Conservation (phyloP, 1,140 invertebrate species). For the Caenorhabditis brenneri region DNA sequence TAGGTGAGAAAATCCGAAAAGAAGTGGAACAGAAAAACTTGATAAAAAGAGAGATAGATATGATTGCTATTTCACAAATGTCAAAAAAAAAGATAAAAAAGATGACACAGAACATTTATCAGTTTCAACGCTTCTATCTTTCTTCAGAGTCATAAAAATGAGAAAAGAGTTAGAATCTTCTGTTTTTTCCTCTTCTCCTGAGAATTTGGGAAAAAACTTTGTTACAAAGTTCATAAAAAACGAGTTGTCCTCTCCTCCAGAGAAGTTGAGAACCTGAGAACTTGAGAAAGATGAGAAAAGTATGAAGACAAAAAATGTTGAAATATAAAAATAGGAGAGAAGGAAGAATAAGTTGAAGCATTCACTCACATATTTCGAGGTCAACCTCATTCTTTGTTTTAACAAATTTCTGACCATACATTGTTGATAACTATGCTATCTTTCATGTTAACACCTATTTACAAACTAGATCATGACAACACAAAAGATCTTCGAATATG, state of each 20-base stretch:
- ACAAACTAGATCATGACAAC: constrained; percentile 10
- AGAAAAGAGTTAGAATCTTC: not conserved
- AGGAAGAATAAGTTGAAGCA: not conserved
- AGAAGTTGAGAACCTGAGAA: not conserved
- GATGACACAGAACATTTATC: not conserved
- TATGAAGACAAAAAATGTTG: not conserved
- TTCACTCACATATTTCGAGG: not conserved
- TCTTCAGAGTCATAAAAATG: not conserved
- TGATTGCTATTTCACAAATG: not conserved
- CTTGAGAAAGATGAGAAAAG: not conserved
- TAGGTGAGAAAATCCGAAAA: not conserved
- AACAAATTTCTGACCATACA: not conserved
- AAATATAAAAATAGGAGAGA: not conserved
- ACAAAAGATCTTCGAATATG: constrained; percentile 11
- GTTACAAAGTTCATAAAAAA: constrained; percentile 32
- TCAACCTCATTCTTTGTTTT: constrained; percentile 21
- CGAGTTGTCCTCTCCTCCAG: not conserved
- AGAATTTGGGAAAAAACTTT: no score
- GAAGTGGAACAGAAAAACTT: constrained; percentile 17
- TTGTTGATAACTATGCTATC: constrained; percentile 22
- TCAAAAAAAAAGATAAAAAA: not conserved
- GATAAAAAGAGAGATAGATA: constrained; percentile 18
- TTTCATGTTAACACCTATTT: constrained; percentile 34
- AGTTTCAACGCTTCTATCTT: not conserved
- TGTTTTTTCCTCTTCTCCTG: not conserved